Evolutionary conservation across 2,113 vertebrate genomes (phyloP).

Genomic region (Anguilla japonica): DNA sequence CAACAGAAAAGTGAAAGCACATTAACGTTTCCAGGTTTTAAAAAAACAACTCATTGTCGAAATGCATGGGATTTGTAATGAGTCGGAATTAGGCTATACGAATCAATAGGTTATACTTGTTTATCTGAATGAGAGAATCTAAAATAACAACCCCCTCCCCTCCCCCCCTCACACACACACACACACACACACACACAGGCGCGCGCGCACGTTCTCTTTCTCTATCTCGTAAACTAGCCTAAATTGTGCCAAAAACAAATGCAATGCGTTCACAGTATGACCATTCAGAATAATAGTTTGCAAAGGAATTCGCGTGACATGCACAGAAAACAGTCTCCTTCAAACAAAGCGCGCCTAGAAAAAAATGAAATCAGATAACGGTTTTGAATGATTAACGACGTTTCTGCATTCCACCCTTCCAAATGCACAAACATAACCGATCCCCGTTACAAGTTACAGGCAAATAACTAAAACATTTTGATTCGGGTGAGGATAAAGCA

Average conservation of each 20-base stretch:
- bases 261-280: neutral
- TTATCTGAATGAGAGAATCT: no score
- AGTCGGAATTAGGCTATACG: no score
- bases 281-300: neutral
- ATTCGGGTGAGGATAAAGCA: neutral
- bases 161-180: no score
- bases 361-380: neutral
- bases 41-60: no score
- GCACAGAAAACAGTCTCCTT: neutral
- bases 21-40: no score
- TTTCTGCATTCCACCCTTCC: neutral
- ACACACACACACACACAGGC: no score
- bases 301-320: neutral
- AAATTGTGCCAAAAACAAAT: neutral
- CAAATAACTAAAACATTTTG: neutral
- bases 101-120: no score
- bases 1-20: neutral
- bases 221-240: neutral
- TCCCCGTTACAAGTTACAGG: neutral
- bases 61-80: no score
- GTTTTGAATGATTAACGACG: neutral
- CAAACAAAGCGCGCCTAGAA: neutral
- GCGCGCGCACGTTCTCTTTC: neutral
- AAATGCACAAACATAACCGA: neutral
- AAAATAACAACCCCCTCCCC: no score